Evolutionary conservation across 1,140 invertebrate genomes (phyloP), one percentile per base, ranked within the genome.

Genomic region (Euwallacea fornicatus): DNA sequence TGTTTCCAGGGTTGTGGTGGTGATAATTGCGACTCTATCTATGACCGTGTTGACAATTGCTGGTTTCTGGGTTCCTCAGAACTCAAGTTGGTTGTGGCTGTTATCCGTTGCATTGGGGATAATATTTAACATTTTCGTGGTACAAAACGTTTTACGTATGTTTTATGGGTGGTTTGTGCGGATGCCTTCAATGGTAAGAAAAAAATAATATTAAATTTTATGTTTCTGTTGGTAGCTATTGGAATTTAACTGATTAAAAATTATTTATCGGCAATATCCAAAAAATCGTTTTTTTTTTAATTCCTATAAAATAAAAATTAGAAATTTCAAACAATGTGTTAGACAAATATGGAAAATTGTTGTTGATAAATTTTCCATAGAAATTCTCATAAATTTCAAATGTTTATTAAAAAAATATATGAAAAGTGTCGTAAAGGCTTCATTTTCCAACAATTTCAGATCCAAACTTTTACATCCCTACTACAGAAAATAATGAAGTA

Each of bases 1-100:
- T 50, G 13, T 50, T 33, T 56, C 1, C 54, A 56, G 54, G 54
- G 16, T 15, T 56, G 8, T 56, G 4, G 16, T 21, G 11, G 16
- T 21, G 16, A 21, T 15, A 2, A 15, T n/a, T 56, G 8, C 54
- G 16, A 56, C 16, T 2, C n/a, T 56, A 2, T 56, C 8, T 16
- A 56, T 76, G 42, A 71, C 70, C 16, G 33, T 71, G 9, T 42
- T 76, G 33, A 72, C 76, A 16, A 64, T 73, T 47, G 75, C 72
- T 15, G 77, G 77, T 8, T 77, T 78, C 56, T 75, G 76, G 73
- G 61, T 76, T 42, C 74, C 77, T 6, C 42, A 50, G n/a, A 50
- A 75, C 9, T 72, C 71, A 7, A 69, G 72, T 16, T 59, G 73
- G 16, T 66, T 77, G 11, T 77, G 76, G 73, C 47, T 78, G 8